These are phyloP conservation scores for Merops nubicus DNA, from an alignment of 2,113 vertebrate species.

Conservation along the genomic window DNA sequence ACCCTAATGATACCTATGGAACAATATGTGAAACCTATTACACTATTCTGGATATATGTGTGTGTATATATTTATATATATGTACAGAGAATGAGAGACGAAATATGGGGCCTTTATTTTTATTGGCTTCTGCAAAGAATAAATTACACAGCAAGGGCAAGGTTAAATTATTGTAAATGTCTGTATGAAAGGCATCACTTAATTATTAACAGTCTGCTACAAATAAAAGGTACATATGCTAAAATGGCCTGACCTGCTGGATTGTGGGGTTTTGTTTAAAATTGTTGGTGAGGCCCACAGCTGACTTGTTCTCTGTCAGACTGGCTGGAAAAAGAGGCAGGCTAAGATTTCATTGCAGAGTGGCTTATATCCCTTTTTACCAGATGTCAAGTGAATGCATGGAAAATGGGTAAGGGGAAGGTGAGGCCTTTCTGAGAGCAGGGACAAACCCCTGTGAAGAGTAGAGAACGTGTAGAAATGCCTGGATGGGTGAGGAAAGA, in stretches of 20 bases:
- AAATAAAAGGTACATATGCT: slow-evolving; percentile 69
- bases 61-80: slow-evolving; percentile 32
- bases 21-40: slow-evolving; percentile 74
- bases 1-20: slow-evolving; percentile 62
- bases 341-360: slow-evolving; percentile 50
- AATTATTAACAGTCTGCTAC: slow-evolving; percentile 67
- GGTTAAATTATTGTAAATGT: slow-evolving; percentile 73
- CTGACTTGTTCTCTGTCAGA: slow-evolving; percentile 45
- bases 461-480: background rate
- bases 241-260: slow-evolving; percentile 55
- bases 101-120: slow-evolving; percentile 68
- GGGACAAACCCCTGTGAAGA: background rate
- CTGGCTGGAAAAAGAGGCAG: slow-evolving; percentile 51
- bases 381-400: slow-evolving; percentile 28
- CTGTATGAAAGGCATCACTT: slow-evolving; percentile 72
- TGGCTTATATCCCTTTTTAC: background rate
- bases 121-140: slow-evolving; percentile 68
- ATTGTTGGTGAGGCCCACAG: slow-evolving; percentile 47
- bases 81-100: slow-evolving; percentile 2
- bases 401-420: background rate
- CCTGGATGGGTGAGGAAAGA: background rate
- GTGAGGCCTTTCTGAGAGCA: background rate
- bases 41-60: slow-evolving; percentile 13
- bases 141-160: slow-evolving; percentile 63
- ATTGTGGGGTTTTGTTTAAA: slow-evolving; percentile 10